Percentiles rank a stretch among this genome's conserved stretches.
phyloP scores from a whole-genome alignment of 2,113 vertebrate genomes.

The Austrofundulus limnaeus region DNA sequence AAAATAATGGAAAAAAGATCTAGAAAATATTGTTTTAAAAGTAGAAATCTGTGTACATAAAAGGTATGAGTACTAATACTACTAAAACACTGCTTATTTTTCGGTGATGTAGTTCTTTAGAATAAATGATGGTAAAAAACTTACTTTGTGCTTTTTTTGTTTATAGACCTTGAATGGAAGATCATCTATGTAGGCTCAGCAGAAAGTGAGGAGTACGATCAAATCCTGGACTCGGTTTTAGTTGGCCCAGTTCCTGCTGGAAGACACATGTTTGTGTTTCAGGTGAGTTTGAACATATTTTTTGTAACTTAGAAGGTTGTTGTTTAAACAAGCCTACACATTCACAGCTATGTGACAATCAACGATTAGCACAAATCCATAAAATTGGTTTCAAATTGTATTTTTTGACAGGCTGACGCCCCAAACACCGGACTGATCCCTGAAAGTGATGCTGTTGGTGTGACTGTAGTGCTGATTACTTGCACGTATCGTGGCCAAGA shows the following conservation, averaged over 20 bases:
- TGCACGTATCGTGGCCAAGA: constrained; percentile 91
- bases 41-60: too few relatives aligned
- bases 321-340: background rate
- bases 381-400: background rate
- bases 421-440: constrained; percentile 88
- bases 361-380: background rate
- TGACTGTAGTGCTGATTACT: constrained; percentile 91
- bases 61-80: too few relatives aligned
- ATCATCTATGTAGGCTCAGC: constrained; percentile 94
- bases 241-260: constrained; percentile 92
- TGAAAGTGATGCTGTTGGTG: constrained; percentile 90
- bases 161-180: constrained; percentile 91
- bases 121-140: too few relatives aligned
- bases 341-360: background rate
- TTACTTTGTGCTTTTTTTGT: background rate
- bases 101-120: background rate
- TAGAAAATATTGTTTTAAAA: too few relatives aligned
- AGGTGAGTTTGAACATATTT: constrained; percentile 72
- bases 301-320: background rate
- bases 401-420: constrained; percentile 83
- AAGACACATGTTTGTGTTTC: constrained; percentile 92
- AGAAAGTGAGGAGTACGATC: constrained; percentile 92
- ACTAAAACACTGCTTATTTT: background rate
- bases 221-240: constrained; percentile 88
- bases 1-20: too few relatives aligned